Evolutionary conservation across 2,797 vertebrate genomes (phyloP).

Genomic region (Pipistrellus kuhlii): DNA sequence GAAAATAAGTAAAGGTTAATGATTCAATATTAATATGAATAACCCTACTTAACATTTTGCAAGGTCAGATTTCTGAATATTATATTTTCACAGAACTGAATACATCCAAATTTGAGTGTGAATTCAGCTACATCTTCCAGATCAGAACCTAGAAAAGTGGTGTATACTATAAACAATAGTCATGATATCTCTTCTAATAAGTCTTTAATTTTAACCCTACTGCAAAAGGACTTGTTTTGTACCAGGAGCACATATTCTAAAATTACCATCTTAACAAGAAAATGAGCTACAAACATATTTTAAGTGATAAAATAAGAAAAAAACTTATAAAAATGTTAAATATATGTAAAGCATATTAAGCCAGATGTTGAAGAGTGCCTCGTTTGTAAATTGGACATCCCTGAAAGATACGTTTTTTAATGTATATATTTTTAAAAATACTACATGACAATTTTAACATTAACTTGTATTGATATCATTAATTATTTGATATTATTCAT

Average conservation of each 20-base stretch:
- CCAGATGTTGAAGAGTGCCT: background rate
- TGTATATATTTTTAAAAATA: slow-evolving; percentile 11
- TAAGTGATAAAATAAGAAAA: slow-evolving; percentile 21
- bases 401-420: background rate
- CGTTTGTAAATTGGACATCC: background rate
- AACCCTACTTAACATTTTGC: background rate
- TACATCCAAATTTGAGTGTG: background rate
- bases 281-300: background rate
- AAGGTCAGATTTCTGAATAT: slow-evolving; percentile 31
- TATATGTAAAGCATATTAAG: slow-evolving; percentile 31
- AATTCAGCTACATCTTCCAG: slow-evolving; percentile 9
- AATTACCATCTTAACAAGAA: slow-evolving; percentile 25
- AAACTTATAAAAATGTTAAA: background rate
- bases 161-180: background rate
- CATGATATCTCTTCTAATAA: background rate
- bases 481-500: background rate
- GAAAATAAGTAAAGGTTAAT: background rate
- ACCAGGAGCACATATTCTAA: slow-evolving; percentile 16
- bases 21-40: slow-evolving; percentile 18
- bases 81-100: slow-evolving; percentile 12
- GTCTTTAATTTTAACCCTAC: background rate
- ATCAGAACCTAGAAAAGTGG: slow-evolving; percentile 4
- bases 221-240: background rate
- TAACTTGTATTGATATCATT: background rate
- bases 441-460: background rate